Evolutionary conservation across 64 coral and sea anemone genomes (phyloP), one percentile per base, ranked within the genome.

Genomic region (Stylophora pistillata): DNA sequence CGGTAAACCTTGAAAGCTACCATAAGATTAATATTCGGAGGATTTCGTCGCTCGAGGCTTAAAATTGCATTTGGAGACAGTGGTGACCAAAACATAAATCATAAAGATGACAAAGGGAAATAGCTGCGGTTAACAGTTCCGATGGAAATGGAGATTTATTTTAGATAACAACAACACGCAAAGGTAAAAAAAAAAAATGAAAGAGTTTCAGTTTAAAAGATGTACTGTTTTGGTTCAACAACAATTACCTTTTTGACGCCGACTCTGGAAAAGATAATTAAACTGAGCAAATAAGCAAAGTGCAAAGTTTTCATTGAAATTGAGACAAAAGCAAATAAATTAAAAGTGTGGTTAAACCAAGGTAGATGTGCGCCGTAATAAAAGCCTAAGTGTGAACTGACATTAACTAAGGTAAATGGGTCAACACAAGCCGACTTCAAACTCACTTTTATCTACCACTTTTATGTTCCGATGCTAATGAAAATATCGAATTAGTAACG

Each of bases 221-320:
- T 66, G n/a, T 66, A 4, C 21, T 66, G 63, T 25, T 66, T n/a
- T 68, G 26, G 25, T 21, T 25, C 37, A 47, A 7, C 37, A 7
- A 47, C 37, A 47, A 47, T 47, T 47, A 47, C 27, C 54, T 82
- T 65, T 27, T 53, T 69, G 23, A 34, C 17, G 15, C 80, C 80
- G 80, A 68, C 60, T 17, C 11, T 21, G 62, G 27, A 52, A 84
- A 68, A 33, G 57, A 34, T 34, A 84, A 70, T 84, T 84, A 68
- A 47, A 11, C 18, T 54, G 62, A 69, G 62, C 62, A 84, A 84
- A 84, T 84, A 84, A 20, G 34, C 34, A 53, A 84, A 84, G 80
- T 84, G 80, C 32, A 27, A 54, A 84, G 80, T 84, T 84, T 84
- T 69, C 23, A 84, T 69, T 70, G 62, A 84, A 84, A 84, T 18